Evolutionary conservation across 2,797 vertebrate species (phyloP).

Genomic region (Lithobates sylvaticus): DNA sequence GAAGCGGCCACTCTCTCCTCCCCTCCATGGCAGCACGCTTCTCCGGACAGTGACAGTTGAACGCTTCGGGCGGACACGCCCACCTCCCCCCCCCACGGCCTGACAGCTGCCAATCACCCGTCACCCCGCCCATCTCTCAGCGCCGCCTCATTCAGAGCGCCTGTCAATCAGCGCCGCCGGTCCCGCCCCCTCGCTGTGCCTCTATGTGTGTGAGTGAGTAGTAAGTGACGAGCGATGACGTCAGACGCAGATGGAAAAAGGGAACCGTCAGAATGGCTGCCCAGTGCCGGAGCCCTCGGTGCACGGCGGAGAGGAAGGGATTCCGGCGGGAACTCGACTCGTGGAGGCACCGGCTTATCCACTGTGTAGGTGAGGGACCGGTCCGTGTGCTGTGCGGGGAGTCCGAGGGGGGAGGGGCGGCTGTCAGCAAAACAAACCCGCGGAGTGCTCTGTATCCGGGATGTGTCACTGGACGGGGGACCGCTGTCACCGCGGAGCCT

Average conservation of each 20-base stretch:
- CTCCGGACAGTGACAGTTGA: background rate
- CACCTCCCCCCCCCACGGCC: background rate
- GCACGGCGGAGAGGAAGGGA: conserved; percentile 93
- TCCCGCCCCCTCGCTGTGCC: conserved; percentile 21
- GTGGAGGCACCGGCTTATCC: conserved; percentile 94
- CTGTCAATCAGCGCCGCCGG: conserved; percentile 5
- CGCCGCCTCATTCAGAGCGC: background rate
- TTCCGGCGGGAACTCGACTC: conserved; percentile 98
- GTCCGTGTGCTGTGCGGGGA: background rate
- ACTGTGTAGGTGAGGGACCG: conserved; percentile 91
- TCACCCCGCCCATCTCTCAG: conserved; percentile 16
- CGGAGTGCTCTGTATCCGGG: background rate
- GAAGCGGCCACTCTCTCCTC: no score
- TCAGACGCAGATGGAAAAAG: conserved; percentile 84
- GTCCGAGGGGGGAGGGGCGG: conserved; percentile 10
- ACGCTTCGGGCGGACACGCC: background rate
- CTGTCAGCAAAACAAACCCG: conserved; percentile 42
- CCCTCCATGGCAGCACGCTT: no score
- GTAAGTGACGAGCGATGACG: conserved; percentile 83
- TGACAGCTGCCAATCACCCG: conserved; percentile 42
- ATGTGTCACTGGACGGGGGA: background rate
- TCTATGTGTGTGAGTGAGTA: conserved; percentile 55
- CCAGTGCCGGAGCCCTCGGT: conserved; percentile 93
- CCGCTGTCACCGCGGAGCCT: background rate
- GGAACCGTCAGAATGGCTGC: conserved; percentile 94